Evolutionary conservation across 1,140 invertebrate species (phyloP).

Genomic region (Drosophila kikkawai): DNA sequence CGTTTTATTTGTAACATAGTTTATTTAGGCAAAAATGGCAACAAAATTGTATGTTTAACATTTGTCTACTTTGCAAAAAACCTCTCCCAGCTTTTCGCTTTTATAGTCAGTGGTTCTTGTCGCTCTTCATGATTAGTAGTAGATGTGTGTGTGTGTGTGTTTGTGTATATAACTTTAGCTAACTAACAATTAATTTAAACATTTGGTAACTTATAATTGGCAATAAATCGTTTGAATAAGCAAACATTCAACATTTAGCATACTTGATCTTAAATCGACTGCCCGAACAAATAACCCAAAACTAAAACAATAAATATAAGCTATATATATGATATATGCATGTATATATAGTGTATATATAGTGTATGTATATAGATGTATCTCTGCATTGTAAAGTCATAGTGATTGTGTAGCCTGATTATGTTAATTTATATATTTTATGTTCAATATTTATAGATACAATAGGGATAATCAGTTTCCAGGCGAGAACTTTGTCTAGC

Average conservation of each 20-base stretch:
- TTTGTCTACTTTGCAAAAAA: slow-evolving; percentile 76
- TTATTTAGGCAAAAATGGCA: slow-evolving; percentile 85
- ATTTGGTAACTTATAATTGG: slow-evolving; percentile 81
- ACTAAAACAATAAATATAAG: slow-evolving; percentile 76
- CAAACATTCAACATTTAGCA: slow-evolving; percentile 82
- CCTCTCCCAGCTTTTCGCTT: slow-evolving; percentile 19
- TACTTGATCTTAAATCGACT: slow-evolving; percentile 60
- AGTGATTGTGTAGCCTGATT: slow-evolving; percentile 81
- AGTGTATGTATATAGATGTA: slow-evolving; percentile 32
- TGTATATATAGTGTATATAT: slow-evolving; percentile 60
- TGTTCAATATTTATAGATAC: slow-evolving; percentile 56
- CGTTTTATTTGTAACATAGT: slow-evolving; percentile 81
- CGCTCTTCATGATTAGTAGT: slow-evolving; percentile 51
- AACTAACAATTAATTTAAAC: slow-evolving; percentile 84
- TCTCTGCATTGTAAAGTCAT: slow-evolving; percentile 65
- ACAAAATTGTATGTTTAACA: slow-evolving; percentile 85
- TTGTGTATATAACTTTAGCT: slow-evolving; percentile 76
- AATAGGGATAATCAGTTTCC: slow-evolving; percentile 25
- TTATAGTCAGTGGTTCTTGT: slow-evolving; percentile 69
- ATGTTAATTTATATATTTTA: slow-evolving; percentile 58
- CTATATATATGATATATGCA: slow-evolving; percentile 60
- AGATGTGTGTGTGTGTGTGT: slow-evolving; percentile 50
- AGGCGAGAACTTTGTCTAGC: not conserved
- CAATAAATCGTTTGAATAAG: slow-evolving; percentile 82
- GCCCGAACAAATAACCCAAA: slow-evolving; percentile 64